A percentile compares a stretch with the other conserved stretches of the same genome.
These are phyloP conservation scores for Leucozona laternaria DNA, from an alignment of 2,888 invertebrate genomes.

Conservation along the genomic window DNA sequence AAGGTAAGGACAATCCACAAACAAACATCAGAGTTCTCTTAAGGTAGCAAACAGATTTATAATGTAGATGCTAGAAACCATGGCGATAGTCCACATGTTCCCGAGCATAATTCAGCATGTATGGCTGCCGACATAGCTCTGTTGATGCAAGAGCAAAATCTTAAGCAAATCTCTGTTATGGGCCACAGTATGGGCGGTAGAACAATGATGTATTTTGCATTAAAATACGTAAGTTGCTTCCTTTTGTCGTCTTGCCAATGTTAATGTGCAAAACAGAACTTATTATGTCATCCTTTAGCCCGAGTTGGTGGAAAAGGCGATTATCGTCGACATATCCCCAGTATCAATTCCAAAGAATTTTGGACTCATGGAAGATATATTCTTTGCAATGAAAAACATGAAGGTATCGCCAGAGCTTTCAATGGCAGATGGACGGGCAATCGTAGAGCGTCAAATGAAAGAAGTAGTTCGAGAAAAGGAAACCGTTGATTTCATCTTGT, in stretches of 20 bases:
- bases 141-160: constrained; percentile 87
- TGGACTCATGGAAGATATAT: constrained; percentile 85
- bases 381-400: constrained; percentile 88
- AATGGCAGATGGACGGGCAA: constrained; percentile 88
- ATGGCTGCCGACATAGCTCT: constrained; percentile 90
- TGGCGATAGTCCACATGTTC: constrained; percentile 94
- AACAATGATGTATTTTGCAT: constrained; percentile 92
- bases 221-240: constrained; percentile 88
- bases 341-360: constrained; percentile 85
- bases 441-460: constrained; percentile 87
- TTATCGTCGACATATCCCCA: constrained; percentile 91
- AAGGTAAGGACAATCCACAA: constrained; percentile 83
- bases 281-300: constrained; percentile 83
- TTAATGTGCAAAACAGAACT: constrained; percentile 83
- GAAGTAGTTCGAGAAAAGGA: constrained; percentile 85
- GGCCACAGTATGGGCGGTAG: constrained; percentile 99
- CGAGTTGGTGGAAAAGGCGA: constrained; percentile 86
- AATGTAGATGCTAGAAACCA: constrained; percentile 96
- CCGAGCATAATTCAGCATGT: constrained; percentile 89
- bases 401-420: constrained; percentile 86
- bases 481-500: constrained; percentile 91
- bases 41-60: constrained; percentile 77
- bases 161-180: constrained; percentile 88
- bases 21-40: background rate
- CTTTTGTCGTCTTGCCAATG: constrained; percentile 79